Conservation (phyloP, 2,797 vertebrate species). For the Monodelphis domestica region DNA sequence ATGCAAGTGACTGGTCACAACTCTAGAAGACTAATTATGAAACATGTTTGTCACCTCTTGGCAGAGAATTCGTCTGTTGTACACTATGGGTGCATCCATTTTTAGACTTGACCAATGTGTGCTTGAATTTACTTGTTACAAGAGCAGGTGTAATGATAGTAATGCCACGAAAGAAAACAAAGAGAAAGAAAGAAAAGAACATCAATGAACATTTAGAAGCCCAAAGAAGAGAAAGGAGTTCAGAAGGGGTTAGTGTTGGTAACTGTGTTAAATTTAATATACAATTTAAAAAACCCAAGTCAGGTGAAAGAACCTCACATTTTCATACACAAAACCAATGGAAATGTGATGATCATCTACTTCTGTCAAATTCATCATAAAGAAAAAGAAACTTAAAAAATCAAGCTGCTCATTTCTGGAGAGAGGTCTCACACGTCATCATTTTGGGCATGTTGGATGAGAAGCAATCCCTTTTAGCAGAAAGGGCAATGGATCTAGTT, state of each 20-base stretch:
- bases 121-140: neutral
- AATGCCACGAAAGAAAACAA: neutral
- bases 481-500: neutral
- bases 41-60: neutral
- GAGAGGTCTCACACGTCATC: neutral
- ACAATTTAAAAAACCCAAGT: neutral
- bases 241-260: neutral
- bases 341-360: neutral
- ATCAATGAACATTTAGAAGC: neutral
- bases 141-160: neutral
- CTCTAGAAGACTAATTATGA: neutral
- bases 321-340: neutral
- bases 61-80: neutral
- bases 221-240: neutral
- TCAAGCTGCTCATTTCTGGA: neutral
- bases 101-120: neutral
- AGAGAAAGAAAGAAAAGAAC: neutral
- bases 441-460: neutral
- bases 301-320: neutral
- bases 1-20: neutral
- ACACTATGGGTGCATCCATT: neutral
- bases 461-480: neutral
- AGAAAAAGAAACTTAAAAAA: neutral
- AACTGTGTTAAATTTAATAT: neutral
- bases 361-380: neutral